These are phyloP conservation scores for Darwinula stevensoni DNA, from an alignment of 2,888 invertebrate species.

Conservation along the genomic window DNA sequence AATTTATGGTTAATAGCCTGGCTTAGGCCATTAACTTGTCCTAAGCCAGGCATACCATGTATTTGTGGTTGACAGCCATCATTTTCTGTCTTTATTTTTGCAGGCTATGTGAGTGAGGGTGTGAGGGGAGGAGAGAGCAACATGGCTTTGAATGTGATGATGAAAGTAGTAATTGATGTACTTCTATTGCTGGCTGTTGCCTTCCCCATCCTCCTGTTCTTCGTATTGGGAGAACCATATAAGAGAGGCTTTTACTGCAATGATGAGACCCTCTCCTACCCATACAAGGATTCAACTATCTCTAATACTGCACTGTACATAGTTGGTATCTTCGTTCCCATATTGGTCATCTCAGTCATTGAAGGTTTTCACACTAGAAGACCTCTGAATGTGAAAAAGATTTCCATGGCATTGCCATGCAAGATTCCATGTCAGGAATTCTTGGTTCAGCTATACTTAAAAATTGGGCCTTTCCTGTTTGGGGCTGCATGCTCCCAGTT, in stretches of 20 bases:
- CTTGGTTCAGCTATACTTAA: neutral
- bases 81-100: too few relatives aligned
- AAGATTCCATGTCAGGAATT: too few relatives aligned
- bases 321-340: conserved; percentile 38
- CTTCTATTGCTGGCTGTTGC: neutral
- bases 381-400: neutral
- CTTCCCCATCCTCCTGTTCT: conserved; percentile 5
- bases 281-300: conserved; percentile 46
- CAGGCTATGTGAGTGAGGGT: too few relatives aligned
- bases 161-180: neutral
- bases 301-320: conserved; percentile 44
- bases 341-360: neutral
- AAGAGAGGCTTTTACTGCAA: conserved; percentile 80
- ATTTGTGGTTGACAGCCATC: too few relatives aligned
- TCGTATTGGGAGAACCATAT: conserved; percentile 16
- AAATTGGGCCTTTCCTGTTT: conserved; percentile 49
- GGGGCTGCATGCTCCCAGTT: conserved; percentile 57
- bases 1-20: too few relatives aligned
- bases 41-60: too few relatives aligned
- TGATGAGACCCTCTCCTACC: conserved; percentile 69
- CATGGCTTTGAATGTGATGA: neutral
- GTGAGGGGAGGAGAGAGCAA: neutral
- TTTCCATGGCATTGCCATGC: too few relatives aligned
- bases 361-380: neutral
- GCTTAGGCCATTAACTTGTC: too few relatives aligned